Evolutionary conservation across 92 coral and sea anemone species (phyloP).

Genomic region (Porites divaricata): DNA sequence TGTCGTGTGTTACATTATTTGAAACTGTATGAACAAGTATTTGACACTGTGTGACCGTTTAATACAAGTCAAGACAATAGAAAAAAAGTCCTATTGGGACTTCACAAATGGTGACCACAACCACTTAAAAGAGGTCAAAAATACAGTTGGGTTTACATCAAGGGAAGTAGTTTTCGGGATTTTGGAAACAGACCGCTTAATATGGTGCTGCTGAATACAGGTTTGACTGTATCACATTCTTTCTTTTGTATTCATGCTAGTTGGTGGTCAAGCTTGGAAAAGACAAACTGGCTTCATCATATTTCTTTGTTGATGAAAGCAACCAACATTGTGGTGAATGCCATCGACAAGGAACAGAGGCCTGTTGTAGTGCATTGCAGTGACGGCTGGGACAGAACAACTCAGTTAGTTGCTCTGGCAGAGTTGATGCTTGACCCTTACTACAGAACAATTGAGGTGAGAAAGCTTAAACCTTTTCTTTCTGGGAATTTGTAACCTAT

Average conservation of each 20-base stretch:
- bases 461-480: neutral
- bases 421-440: constrained; percentile 93
- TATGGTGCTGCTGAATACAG: neutral
- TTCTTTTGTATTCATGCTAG: constrained; percentile 30
- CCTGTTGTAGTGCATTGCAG: constrained; percentile 98
- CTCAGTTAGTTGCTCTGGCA: constrained; percentile 94
- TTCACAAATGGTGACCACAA: no score
- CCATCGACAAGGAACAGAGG: constrained; percentile 79
- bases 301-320: constrained; percentile 90
- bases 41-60: no score
- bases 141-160: no score
- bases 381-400: constrained; percentile 99
- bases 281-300: constrained; percentile 93
- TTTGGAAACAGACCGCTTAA: no score
- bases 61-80: no score
- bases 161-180: no score
- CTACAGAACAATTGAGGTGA: constrained; percentile 94
- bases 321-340: constrained; percentile 83
- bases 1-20: no score
- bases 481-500: neutral
- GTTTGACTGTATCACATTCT: neutral
- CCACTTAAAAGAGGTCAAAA: no score
- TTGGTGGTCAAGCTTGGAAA: constrained; percentile 93
- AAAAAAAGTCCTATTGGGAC: no score
- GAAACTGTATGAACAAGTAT: no score